Conservation (phyloP, 2,888 invertebrate species). For the Caenorhabditis drosophilae region DNA sequence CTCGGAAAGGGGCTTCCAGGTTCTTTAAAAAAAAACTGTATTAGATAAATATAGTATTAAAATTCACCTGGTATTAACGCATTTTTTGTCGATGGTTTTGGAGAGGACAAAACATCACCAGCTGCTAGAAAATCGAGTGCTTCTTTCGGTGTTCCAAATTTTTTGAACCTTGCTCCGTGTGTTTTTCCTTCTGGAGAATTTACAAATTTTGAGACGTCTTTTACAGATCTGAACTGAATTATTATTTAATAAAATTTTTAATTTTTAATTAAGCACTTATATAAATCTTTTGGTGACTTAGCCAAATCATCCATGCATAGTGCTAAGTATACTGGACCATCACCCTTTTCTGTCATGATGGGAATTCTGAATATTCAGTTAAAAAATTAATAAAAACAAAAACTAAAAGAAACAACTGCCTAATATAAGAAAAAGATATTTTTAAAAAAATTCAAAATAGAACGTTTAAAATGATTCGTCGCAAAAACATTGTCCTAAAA, state of each 20-base stretch:
- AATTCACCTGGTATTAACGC: no score
- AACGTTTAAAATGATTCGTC: no score
- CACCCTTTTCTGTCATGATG: conserved; percentile 3
- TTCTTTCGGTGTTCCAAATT: conserved; percentile 40
- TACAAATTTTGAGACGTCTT: conserved; percentile 50
- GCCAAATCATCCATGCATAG: conserved; percentile 29
- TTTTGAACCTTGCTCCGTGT: conserved; percentile 44
- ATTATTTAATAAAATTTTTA: not conserved
- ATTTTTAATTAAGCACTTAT: conserved; percentile 19
- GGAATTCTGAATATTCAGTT: no score
- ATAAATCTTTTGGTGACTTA: conserved; percentile 39
- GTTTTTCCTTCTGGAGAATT: conserved; percentile 49
- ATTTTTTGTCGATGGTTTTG: not conserved
- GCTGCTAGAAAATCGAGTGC: conserved; percentile 34
- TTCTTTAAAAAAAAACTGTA: no score
- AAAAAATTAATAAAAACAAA: no score
- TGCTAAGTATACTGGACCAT: conserved; percentile 39
- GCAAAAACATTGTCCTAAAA: no score
- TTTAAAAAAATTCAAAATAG: no score
- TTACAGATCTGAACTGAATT: conserved; percentile 27
- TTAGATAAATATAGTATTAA: no score
- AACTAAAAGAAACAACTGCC: no score
- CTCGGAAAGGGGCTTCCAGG: conserved; percentile 39
- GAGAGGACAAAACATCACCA: conserved; percentile 10
- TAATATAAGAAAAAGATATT: no score